Base-by-base conservation (phyloP, 2,888 invertebrate species). In the Micoletzkya japonica region DNA sequence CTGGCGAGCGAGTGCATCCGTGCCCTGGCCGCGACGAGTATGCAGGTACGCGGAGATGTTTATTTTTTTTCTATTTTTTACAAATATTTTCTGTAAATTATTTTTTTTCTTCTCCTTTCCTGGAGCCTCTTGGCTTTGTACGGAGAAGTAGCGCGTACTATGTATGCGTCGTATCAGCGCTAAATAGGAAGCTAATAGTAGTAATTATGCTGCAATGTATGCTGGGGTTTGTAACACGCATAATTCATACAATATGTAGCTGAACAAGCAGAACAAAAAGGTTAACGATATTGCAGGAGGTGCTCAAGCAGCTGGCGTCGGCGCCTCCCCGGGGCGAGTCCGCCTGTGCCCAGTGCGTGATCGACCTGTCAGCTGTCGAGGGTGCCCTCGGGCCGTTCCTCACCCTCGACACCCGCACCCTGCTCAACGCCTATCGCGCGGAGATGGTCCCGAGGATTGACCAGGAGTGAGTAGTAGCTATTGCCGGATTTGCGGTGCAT, bases 341-440 rank as follows among this genome's bases (percentile, higher is more conserved):
- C 58, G 57, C 74, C 73, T 56, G 71, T 57, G 81, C 81, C 4
- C 84, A 84, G 61, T 76, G 80, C 56, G 82, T 85, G n/a, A 79
- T 84, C 63, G 84, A 84, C 72, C 64, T 85, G 36, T 79, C 82
- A 17, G 84, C 81, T 28, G 68, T 85, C 32, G 84, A 84, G 59
- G 78, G 82, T 52, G 80, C 84, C 2, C 72, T 84, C 20, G 74
- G 75, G n/a, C 57, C 73, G 10, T 81, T 74, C 70, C 73, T 81
- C 34, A 73, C 71, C 6, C 61, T 77, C n/a, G 72, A 74, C 10
- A 77, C 73, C 1, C 66, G 71, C 75, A 74, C 76, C 3, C 70
- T 74, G n/a, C 73, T 77, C 60, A 77, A 79, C 67, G 70, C 69
- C 2, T 76, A 73, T 58, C 67, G 80, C 10, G 78, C 77, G 0